Base-by-base conservation (phyloP, 2,113 vertebrate genomes). In the Boulengeromyrus knoepffleri region DNA sequence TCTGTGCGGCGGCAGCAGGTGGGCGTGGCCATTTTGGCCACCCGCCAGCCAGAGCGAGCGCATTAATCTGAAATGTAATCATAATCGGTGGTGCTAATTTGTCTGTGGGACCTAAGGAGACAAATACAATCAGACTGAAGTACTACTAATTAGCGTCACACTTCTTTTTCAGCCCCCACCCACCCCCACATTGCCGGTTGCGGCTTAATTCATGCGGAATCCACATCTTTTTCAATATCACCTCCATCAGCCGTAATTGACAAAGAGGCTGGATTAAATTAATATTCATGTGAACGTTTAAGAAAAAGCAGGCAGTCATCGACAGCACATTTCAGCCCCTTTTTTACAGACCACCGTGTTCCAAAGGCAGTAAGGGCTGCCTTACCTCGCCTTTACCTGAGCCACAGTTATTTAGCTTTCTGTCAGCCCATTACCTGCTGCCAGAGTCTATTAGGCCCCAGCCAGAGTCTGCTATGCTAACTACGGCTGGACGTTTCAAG, bases 41-140 rank as follows among this genome's bases (percentile, higher is more conserved):
- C 46, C 49, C n/a, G 49, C 85, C 13, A 31, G 21, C 24, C 85
- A 1, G n/a, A 53, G 85, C n/a, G 49, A 49, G 31, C 31, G 13
- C 17, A 87, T 87, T 87, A 87, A 87, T 52, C 46, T 52, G 24
- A 49, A 46, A 49, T 85, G 24, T 85, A 83, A 83, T 85, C 84
- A 49, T 46, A 85, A 85, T 49, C 42, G 42, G 19, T 85, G 46
- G 84, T 24, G 19, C 42, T 50, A 49, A 85, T 85, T 85, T 85
- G 84, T 85, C 45, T 85, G 46, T 24, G 84, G 84, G 84, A 85
- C 84, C 21, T 24, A 49, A 85, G 84, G 46, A 49, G 84, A 85
- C 84, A 85, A 85, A 50, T 46, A 85, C 84, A 85, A 49, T 85
- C 42, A 85, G 46, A 49, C 42, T 52, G 49, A 52, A 87, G 47